Conservation (phyloP, 2,113 vertebrate species). For the Bambusicola thoracicus region DNA sequence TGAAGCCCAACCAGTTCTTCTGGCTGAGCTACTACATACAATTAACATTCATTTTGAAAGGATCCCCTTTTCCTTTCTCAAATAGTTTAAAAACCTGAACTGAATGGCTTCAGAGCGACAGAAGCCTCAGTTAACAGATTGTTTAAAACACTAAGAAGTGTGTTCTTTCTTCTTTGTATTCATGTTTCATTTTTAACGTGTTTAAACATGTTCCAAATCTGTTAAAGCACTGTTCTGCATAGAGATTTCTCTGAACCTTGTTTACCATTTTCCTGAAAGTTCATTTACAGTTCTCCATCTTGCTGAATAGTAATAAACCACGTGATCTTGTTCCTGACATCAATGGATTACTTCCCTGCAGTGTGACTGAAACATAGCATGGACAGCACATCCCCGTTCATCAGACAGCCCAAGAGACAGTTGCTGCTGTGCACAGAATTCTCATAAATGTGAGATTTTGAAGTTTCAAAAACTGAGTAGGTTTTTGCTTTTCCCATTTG, state of each 20-base stretch:
- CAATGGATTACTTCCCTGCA: not conserved
- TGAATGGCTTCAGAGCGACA: not conserved
- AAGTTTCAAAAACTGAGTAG: not conserved
- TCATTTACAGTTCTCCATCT: not conserved
- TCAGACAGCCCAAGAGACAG: accelerated
- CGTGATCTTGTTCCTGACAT: not conserved
- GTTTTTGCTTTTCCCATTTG: not conserved
- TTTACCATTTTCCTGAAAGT: not conserved
- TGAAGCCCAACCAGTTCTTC: constrained; percentile 52
- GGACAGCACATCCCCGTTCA: accelerated
- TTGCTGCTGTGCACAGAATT: not conserved
- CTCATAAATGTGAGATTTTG: not conserved
- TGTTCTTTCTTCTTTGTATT: not conserved
- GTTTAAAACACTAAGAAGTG: not conserved
- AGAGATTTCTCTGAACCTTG: not conserved
- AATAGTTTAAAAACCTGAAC: not conserved
- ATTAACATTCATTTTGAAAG: not conserved
- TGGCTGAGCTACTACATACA: not conserved
- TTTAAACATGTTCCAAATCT: not conserved
- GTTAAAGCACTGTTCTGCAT: not conserved
- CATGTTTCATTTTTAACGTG: not conserved
- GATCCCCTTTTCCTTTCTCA: not conserved
- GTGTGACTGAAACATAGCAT: not conserved
- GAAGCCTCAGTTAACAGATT: not conserved
- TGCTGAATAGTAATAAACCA: not conserved